Percentiles rank a stretch among this genome's conserved stretches.
Evolutionary conservation across 2,888 invertebrate genomes (phyloP).

Genomic region (Lamellibrachia satsuma): DNA sequence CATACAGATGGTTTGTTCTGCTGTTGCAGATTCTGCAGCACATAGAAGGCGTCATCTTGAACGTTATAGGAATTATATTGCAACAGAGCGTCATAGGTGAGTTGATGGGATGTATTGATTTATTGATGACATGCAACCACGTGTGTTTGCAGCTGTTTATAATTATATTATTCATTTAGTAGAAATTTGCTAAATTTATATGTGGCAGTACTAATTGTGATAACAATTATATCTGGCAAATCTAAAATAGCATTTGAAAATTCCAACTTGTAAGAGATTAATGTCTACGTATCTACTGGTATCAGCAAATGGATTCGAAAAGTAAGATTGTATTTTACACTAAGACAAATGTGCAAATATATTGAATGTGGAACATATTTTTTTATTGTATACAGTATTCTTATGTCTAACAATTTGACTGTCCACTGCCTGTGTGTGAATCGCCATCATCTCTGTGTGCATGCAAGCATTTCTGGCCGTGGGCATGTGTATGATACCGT

Average conservation of each 20-base stretch:
- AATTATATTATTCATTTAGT: too few relatives aligned
- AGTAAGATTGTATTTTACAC: neutral
- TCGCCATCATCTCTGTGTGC: too few relatives aligned
- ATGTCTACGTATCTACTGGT: neutral
- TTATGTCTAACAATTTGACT: too few relatives aligned
- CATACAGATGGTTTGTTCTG: constrained; percentile 17
- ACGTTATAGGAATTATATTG: constrained; percentile 77
- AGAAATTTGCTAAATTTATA: too few relatives aligned
- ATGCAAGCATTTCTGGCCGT: too few relatives aligned
- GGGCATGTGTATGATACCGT: too few relatives aligned
- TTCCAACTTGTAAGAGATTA: too few relatives aligned
- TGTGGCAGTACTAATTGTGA: too few relatives aligned
- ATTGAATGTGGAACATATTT: neutral
- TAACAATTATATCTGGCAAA: too few relatives aligned
- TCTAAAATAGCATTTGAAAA: too few relatives aligned
- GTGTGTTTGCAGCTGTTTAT: neutral
- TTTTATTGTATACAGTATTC: too few relatives aligned
- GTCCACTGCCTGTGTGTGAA: too few relatives aligned
- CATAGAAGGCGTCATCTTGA: constrained; percentile 90
- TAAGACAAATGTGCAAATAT: neutral
- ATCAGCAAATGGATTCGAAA: neutral
- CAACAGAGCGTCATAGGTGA: constrained; percentile 82
- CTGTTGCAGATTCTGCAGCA: constrained; percentile 78
- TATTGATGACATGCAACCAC: neutral
- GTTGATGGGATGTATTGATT: constrained; percentile 44